Evolutionary conservation across 2,888 invertebrate genomes (phyloP).

Genomic region (Synergus laeviventris): DNA sequence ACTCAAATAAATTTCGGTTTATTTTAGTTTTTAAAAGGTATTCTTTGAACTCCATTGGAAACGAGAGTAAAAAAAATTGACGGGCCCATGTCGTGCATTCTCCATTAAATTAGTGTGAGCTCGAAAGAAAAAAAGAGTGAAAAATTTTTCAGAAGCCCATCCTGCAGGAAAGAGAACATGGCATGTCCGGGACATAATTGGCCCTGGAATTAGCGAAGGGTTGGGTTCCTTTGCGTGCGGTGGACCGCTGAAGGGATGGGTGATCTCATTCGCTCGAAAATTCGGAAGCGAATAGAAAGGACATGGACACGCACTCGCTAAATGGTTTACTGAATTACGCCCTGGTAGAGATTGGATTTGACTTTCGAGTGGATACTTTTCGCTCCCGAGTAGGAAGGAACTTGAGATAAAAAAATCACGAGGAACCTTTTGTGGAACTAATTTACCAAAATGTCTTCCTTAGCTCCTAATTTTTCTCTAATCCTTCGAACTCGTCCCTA

Average conservation of each 20-base stretch:
- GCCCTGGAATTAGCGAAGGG: slow-evolving; percentile 69
- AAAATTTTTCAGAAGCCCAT: slow-evolving; percentile 44
- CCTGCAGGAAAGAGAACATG: slow-evolving; percentile 41
- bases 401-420: slow-evolving; percentile 25
- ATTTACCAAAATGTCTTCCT: slow-evolving; percentile 58
- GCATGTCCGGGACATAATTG: slow-evolving; percentile 65
- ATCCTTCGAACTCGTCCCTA: slow-evolving; percentile 30
- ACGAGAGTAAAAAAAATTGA: too few relatives aligned
- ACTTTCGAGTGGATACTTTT: slow-evolving; percentile 57
- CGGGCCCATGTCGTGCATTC: neutral
- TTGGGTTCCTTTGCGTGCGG: slow-evolving; percentile 61
- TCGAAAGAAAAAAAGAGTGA: slow-evolving; percentile 8
- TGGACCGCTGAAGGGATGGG: slow-evolving; percentile 54
- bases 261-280: slow-evolving; percentile 52
- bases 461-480: slow-evolving; percentile 24
- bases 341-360: slow-evolving; percentile 66
- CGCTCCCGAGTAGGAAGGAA: slow-evolving; percentile 44
- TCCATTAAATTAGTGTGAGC: neutral
- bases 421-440: slow-evolving; percentile 54
- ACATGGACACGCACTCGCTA: slow-evolving; percentile 65
- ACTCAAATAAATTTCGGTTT: neutral
- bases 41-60: too few relatives aligned
- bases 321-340: slow-evolving; percentile 68
- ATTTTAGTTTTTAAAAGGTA: neutral
- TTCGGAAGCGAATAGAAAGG: slow-evolving; percentile 65